phyloP scores from a whole-genome alignment of 2,888 invertebrate species.

The Acleris sparsana region DNA sequence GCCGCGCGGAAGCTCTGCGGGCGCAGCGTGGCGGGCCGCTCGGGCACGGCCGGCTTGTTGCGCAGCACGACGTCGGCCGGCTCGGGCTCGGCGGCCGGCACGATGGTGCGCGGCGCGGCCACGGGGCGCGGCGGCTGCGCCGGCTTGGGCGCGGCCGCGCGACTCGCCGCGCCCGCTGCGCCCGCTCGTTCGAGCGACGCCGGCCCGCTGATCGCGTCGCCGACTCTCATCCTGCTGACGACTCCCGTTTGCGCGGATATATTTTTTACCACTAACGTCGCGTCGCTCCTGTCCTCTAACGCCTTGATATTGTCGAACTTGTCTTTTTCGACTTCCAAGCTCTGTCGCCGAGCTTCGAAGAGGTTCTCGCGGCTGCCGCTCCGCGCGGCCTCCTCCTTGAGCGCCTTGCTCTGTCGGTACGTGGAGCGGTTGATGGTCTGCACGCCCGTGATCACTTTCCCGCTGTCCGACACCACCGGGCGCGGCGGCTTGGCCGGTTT shows the following conservation, averaged over 20 bases:
- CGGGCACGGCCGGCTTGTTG: constrained; percentile 91
- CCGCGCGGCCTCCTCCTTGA: constrained; percentile 73
- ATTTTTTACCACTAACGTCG: constrained; percentile 65
- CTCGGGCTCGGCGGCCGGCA: constrained; percentile 53
- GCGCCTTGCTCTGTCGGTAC: constrained; percentile 78
- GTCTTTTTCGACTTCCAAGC: constrained; percentile 82
- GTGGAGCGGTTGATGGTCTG: constrained; percentile 85
- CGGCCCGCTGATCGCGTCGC: constrained; percentile 64
- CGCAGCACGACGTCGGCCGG: constrained; percentile 80
- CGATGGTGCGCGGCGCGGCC: constrained; percentile 73
- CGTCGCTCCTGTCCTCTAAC: constrained; percentile 49
- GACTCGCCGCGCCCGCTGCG: constrained; percentile 49
- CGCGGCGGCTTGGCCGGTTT: constrained; percentile 87
- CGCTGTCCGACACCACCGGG: constrained; percentile 79
- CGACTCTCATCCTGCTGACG: constrained; percentile 72
- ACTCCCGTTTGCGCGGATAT: constrained; percentile 75
- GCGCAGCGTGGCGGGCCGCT: constrained; percentile 88
- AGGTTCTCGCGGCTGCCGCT: constrained; percentile 72
- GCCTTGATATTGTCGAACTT: constrained; percentile 60
- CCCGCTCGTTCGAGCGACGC: constrained; percentile 58
- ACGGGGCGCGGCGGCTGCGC: constrained; percentile 82
- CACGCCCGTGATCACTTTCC: constrained; percentile 78
- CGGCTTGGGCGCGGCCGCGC: constrained; percentile 61
- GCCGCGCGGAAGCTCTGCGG: constrained; percentile 81
- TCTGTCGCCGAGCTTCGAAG: constrained; percentile 76